Conservation (phyloP, 2,888 invertebrate species). For the Limnephilus lunatus region DNA sequence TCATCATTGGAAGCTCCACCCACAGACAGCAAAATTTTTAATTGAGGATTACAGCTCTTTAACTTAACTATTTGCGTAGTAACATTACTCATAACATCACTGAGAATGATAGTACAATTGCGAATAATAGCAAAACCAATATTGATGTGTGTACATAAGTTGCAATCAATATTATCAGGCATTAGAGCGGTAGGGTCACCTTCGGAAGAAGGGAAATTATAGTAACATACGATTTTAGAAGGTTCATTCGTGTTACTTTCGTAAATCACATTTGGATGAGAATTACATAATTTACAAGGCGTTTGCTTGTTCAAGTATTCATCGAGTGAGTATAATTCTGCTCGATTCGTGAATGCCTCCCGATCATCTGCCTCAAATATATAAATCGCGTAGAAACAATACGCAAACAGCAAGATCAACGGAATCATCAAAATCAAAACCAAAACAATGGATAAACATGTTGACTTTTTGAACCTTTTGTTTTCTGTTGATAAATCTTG, state of each 20-base stretch:
- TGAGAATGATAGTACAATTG: conserved; percentile 79
- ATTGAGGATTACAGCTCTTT: conserved; percentile 79
- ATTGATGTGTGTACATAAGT: conserved; percentile 90
- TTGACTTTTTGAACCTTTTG: conserved; percentile 15
- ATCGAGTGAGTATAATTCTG: conserved; percentile 58
- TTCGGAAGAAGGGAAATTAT: conserved; percentile 76
- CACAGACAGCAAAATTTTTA: conserved; percentile 88
- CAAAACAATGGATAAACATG: conserved; percentile 41
- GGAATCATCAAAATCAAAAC: conserved; percentile 37
- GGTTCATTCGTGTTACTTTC: conserved; percentile 36
- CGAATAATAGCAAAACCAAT: conserved; percentile 84
- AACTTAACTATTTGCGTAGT: conserved; percentile 75
- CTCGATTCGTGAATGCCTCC: conserved; percentile 37
- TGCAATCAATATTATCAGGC: conserved; percentile 74
- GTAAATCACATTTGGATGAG: neutral
- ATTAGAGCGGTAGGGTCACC: conserved; percentile 67
- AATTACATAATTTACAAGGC: conserved; percentile 45
- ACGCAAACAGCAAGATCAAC: conserved; percentile 31
- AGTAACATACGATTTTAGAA: conserved; percentile 82
- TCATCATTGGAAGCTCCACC: conserved; percentile 80
- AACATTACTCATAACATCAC: conserved; percentile 71
- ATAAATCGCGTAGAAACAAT: conserved; percentile 8
- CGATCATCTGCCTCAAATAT: neutral
- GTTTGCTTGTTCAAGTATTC: conserved; percentile 53
- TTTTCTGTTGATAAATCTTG: neutral